phyloP scores from a whole-genome alignment of 2,888 invertebrate genomes.

The Sminthurinus aureus region DNA sequence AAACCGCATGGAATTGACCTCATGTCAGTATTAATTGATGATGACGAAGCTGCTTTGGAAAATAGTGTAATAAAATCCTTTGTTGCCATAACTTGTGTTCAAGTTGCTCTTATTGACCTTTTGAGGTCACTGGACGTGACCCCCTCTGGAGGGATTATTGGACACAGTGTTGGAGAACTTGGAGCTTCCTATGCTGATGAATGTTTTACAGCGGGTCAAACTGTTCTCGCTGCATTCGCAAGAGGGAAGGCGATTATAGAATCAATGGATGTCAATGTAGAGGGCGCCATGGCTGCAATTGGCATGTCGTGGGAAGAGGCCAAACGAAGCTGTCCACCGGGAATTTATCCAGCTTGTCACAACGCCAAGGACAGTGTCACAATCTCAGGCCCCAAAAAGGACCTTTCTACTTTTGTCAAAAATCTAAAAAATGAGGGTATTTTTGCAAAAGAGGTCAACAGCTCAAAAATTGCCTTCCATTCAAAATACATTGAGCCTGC shows the following conservation, averaged over 20 bases:
- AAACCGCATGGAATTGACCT: constrained; percentile 78
- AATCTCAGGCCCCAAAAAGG: constrained; percentile 82
- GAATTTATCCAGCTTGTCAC: constrained; percentile 89
- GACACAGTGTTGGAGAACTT: constrained; percentile 92
- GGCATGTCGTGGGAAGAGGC: constrained; percentile 85
- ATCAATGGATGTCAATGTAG: constrained; percentile 63
- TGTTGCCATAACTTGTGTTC: constrained; percentile 85
- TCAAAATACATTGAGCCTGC: constrained; percentile 87
- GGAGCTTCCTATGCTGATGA: constrained; percentile 98
- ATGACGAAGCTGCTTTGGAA: constrained; percentile 80
- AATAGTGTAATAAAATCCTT: constrained; percentile 79
- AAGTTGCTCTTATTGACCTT: constrained; percentile 88
- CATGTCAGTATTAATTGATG: constrained; percentile 76
- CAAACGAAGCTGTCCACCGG: constrained; percentile 75
- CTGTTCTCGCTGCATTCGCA: constrained; percentile 85
- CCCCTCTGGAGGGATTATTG: constrained; percentile 90
- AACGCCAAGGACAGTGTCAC: constrained; percentile 94
- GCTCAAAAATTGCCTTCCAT: constrained; percentile 93
- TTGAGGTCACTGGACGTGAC: constrained; percentile 76
- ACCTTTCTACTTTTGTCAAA: constrained; percentile 75
- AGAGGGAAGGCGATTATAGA: constrained; percentile 61
- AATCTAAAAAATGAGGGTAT: constrained; percentile 75
- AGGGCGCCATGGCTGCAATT: constrained; percentile 90
- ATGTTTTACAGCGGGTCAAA: constrained; percentile 90
- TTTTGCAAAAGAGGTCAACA: constrained; percentile 84